A percentile compares a stretch with the other conserved stretches of the same genome.
These are phyloP conservation scores for Hemiscyllium ocellatum DNA, from an alignment of 2,113 vertebrate species.

Conservation along the genomic window DNA sequence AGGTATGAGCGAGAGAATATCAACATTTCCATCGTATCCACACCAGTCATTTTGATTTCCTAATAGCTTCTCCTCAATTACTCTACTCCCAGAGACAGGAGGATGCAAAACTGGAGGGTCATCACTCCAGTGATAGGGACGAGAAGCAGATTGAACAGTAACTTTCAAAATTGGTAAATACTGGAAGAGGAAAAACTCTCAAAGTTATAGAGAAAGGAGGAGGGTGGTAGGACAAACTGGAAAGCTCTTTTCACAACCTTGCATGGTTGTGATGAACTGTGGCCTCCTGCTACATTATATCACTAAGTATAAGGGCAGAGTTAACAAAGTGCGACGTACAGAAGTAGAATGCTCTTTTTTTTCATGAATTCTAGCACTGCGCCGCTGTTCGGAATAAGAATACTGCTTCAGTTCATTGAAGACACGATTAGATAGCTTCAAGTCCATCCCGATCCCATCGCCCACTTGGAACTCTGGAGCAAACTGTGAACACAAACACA, in stretches of 20 bases:
- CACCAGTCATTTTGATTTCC: neutral
- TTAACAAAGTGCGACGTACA: conserved; percentile 57
- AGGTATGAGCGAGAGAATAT: neutral
- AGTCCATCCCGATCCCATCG: conserved; percentile 90
- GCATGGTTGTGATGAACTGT: neutral
- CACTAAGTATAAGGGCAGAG: neutral
- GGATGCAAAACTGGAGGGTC: too few relatives aligned
- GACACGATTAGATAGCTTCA: conserved; percentile 91
- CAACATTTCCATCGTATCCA: neutral
- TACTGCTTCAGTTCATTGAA: conserved; percentile 94
- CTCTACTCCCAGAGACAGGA: neutral
- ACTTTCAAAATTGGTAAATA: neutral
- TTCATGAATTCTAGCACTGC: conserved; percentile 84
- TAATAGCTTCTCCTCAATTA: neutral
- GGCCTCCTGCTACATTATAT: neutral
- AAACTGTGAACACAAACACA: conserved; percentile 63
- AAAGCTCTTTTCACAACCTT: neutral
- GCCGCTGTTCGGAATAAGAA: conserved; percentile 80
- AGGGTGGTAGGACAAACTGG: neutral
- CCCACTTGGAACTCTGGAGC: conserved; percentile 87
- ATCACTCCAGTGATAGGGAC: neutral
- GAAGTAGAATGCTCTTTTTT: conserved; percentile 96
- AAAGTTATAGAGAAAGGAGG: neutral
- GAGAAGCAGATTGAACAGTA: neutral
- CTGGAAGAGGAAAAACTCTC: neutral